phyloP scores from a whole-genome alignment of 2,888 invertebrate genomes.

The Rotaria sp. region DNA sequence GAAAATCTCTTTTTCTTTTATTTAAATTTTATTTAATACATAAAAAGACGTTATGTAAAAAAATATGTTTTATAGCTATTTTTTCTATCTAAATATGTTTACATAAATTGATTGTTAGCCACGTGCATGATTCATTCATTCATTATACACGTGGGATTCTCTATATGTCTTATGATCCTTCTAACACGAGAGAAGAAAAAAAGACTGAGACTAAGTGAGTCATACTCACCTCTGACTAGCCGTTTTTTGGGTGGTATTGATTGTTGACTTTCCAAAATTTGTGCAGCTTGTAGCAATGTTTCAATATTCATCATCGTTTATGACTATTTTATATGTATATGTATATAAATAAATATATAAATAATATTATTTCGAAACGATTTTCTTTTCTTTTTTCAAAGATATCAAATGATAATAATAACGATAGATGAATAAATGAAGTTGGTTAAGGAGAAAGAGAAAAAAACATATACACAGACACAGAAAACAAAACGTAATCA shows the following conservation, averaged over 20 bases:
- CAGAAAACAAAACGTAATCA: not conserved
- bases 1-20: not conserved
- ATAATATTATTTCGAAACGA: not conserved
- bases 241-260: slow-evolving; percentile 29
- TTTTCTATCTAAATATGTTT: not conserved
- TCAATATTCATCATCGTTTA: slow-evolving; percentile 10
- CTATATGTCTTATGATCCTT: not conserved
- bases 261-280: slow-evolving; percentile 21
- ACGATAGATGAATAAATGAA: not conserved
- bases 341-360: not conserved
- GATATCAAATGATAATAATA: not conserved
- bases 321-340: not conserved
- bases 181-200: not conserved
- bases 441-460: not conserved
- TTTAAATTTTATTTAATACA: not conserved
- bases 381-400: not conserved
- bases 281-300: slow-evolving; percentile 21
- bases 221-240: not conserved
- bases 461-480: not conserved
- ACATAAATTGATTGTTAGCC: not conserved
- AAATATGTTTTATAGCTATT: not conserved
- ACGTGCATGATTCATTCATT: not conserved
- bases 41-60: not conserved
- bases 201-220: not conserved
- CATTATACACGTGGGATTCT: not conserved